A percentile compares a stretch with the other conserved stretches of the same genome.
These are phyloP conservation scores for Eupithecia abbreviata DNA, from an alignment of 2,888 invertebrate genomes.

Conservation along the genomic window DNA sequence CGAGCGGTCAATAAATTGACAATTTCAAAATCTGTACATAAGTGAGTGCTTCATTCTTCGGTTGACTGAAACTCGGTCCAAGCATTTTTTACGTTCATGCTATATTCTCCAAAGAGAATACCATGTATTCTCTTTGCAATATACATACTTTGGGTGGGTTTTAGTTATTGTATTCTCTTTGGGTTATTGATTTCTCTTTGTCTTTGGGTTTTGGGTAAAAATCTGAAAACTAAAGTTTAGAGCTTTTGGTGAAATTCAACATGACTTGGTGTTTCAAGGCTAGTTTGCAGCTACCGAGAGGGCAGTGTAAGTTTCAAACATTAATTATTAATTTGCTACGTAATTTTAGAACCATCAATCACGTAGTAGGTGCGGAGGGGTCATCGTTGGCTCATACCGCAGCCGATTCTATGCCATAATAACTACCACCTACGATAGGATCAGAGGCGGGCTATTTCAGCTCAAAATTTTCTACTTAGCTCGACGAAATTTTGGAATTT, in stretches of 20 bases:
- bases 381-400: slow-evolving; percentile 8
- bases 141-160: too few species aligned
- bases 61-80: too few species aligned
- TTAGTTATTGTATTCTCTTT: too few species aligned
- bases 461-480: background rate
- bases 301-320: slow-evolving; percentile 44
- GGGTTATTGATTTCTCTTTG: too few species aligned
- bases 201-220: background rate
- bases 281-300: slow-evolving; percentile 46
- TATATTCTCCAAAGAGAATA: too few species aligned
- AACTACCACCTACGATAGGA: background rate
- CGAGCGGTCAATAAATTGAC: too few species aligned
- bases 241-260: background rate
- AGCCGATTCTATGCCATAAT: background rate
- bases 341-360: slow-evolving; percentile 21
- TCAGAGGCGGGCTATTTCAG: background rate
- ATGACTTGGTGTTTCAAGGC: slow-evolving; percentile 48
- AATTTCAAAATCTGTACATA: too few species aligned
- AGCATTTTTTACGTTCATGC: too few species aligned
- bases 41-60: too few species aligned
- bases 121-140: too few species aligned
- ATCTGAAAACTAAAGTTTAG: background rate
- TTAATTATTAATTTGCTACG: slow-evolving; percentile 15
- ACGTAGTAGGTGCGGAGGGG: background rate
- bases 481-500: background rate